phyloP scores from a whole-genome alignment of 2,113 vertebrate genomes.

The Coptodon bakossiorum region DNA sequence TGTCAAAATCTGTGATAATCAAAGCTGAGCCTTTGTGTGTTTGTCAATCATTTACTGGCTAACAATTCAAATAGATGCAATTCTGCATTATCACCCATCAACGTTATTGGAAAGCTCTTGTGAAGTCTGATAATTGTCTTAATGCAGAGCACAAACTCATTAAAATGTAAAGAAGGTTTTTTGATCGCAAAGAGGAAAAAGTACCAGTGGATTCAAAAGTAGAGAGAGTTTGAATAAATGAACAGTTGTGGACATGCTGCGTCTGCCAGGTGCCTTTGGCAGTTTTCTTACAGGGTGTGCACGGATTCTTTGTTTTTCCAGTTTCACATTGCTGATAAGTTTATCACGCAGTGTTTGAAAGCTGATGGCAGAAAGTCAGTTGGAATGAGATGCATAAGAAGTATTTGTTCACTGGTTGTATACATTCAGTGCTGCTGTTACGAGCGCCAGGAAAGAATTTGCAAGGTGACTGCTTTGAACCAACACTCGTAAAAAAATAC shows the following conservation, averaged over 20 bases:
- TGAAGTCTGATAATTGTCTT: not conserved
- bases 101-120: not conserved
- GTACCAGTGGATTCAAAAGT: not conserved
- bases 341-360: not conserved
- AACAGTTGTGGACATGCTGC: not conserved
- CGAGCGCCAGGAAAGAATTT: not conserved
- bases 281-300: not conserved
- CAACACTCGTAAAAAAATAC: not conserved
- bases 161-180: not conserved
- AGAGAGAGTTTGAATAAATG: not conserved
- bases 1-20: not conserved
- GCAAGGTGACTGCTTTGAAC: not conserved
- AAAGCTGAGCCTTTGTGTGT: not conserved
- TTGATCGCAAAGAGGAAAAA: not conserved
- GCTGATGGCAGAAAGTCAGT: not conserved
- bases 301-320: not conserved
- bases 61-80: not conserved
- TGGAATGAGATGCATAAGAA: not conserved
- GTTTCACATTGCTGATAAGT: not conserved
- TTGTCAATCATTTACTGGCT: slow-evolving; percentile 41
- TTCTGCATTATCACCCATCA: not conserved
- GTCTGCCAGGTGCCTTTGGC: not conserved
- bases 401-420: not conserved
- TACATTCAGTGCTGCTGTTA: not conserved
- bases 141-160: not conserved